Conservation (phyloP, 1,140 invertebrate species). For the Teleopsis dalmanni region DNA sequence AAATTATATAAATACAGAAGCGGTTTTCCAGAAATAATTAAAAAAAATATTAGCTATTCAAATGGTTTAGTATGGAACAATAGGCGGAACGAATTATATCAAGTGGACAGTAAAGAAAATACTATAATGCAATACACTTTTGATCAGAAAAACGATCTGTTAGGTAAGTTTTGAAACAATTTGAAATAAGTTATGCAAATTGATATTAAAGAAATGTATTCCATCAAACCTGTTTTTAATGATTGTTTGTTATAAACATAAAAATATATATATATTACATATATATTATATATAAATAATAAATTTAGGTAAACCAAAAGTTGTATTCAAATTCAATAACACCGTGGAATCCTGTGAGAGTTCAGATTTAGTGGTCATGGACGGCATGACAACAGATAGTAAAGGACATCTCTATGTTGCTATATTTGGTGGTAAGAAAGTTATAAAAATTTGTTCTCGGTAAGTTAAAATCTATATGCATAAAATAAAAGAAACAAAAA, state of each 20-base stretch:
- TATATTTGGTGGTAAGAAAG: slow-evolving; percentile 48
- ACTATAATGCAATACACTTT: slow-evolving; percentile 63
- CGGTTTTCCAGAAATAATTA: neutral
- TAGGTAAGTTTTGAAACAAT: slow-evolving; percentile 37
- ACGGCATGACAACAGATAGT: slow-evolving; percentile 65
- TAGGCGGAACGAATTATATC: slow-evolving; percentile 61
- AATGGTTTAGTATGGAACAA: slow-evolving; percentile 72
- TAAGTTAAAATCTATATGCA: too few species aligned
- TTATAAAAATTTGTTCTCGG: slow-evolving; percentile 14
- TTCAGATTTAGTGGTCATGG: slow-evolving; percentile 37
- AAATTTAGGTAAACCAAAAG: slow-evolving; percentile 2
- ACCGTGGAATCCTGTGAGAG: neutral
- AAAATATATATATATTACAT: neutral
- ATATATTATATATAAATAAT: slow-evolving; percentile 14
- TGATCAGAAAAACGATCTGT: slow-evolving; percentile 54
- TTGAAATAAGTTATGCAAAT: too few species aligned
- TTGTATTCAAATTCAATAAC: neutral
- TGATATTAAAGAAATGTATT: too few species aligned
- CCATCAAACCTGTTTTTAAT: too few species aligned
- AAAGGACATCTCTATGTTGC: slow-evolving; percentile 62
- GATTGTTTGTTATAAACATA: neutral
- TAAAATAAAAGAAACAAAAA: neutral
- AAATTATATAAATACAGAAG: neutral
- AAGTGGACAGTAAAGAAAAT: slow-evolving; percentile 58
- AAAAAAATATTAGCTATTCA: slow-evolving; percentile 53